phyloP scores from a whole-genome alignment of 2,888 invertebrate genomes.

The Drosophila mercatorum region DNA sequence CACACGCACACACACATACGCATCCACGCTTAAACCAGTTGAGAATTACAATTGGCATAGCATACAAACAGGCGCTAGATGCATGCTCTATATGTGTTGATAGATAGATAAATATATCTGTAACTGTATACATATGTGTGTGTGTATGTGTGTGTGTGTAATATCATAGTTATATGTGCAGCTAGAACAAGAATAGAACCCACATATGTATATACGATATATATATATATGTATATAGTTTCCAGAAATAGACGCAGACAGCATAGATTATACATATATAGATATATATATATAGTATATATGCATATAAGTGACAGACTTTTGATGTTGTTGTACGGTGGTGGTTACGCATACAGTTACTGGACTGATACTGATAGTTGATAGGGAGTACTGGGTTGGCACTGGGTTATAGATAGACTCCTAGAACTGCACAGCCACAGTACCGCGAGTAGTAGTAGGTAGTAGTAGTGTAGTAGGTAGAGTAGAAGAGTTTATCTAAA shows the following conservation, averaged over 20 bases:
- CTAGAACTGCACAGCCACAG: slow-evolving; percentile 69
- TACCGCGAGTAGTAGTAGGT: slow-evolving; percentile 69
- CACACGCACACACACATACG: slow-evolving; percentile 21
- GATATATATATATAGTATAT: slow-evolving; percentile 19
- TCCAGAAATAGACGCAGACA: slow-evolving; percentile 46
- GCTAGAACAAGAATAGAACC: slow-evolving; percentile 45
- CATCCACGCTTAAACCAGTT: slow-evolving; percentile 16
- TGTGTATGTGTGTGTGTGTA: slow-evolving; percentile 22
- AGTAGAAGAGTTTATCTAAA: slow-evolving; percentile 81
- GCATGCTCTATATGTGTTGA: slow-evolving; percentile 18
- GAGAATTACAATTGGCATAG: slow-evolving; percentile 34
- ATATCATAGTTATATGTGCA: slow-evolving; percentile 19
- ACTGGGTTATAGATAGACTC: slow-evolving; percentile 44
- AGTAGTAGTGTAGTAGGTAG: slow-evolving; percentile 69
- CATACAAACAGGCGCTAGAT: slow-evolving; percentile 41
- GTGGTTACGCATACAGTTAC: slow-evolving; percentile 44
- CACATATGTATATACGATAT: slow-evolving; percentile 30
- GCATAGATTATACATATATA: slow-evolving; percentile 26
- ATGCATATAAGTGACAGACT: slow-evolving; percentile 45
- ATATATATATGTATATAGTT: slow-evolving; percentile 21
- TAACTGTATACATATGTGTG: slow-evolving; percentile 17
- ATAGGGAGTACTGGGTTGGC: slow-evolving; percentile 17
- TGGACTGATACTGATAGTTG: slow-evolving; percentile 60
- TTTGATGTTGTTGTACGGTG: slow-evolving; percentile 23
- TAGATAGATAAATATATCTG: slow-evolving; percentile 15